Conservation (phyloP, 2,113 vertebrate genomes). For the Hyaena hyaena region DNA sequence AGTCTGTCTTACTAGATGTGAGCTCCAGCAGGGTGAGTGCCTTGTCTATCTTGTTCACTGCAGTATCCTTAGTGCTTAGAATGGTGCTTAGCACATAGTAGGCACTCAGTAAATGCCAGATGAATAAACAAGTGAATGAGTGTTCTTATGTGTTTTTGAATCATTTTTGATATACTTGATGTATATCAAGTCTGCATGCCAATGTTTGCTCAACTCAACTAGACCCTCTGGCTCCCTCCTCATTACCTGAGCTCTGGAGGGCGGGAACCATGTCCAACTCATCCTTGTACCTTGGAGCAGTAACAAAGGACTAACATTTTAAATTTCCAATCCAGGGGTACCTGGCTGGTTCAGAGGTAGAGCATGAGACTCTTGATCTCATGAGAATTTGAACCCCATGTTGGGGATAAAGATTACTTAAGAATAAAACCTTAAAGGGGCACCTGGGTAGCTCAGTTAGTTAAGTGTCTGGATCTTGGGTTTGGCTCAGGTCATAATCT, state of each 20-base stretch:
- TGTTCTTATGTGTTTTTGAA: neutral
- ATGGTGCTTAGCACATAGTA: neutral
- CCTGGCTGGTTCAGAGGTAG: neutral
- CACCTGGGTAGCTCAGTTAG: no score
- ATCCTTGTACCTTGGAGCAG: neutral
- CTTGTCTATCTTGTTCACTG: neutral
- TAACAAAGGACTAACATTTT: neutral
- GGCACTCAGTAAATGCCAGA: neutral
- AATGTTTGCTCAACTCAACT: neutral
- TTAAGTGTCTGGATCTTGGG: no score
- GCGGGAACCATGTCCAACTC: neutral
- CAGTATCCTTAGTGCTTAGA: neutral
- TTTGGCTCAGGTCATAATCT: no score
- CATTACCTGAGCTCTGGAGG: neutral
- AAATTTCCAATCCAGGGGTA: neutral
- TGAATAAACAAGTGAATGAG: neutral
- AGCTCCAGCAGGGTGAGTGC: neutral
- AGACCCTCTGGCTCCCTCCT: neutral
- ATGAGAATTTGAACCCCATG: neutral
- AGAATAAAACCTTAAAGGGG: neutral
- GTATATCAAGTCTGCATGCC: neutral
- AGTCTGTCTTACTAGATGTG: neutral
- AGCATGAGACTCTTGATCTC: neutral
- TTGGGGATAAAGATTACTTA: neutral
- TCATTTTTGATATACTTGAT: neutral